Base-by-base conservation (phyloP, 2,888 invertebrate species). In the Dasysyrphus tricinctus region DNA sequence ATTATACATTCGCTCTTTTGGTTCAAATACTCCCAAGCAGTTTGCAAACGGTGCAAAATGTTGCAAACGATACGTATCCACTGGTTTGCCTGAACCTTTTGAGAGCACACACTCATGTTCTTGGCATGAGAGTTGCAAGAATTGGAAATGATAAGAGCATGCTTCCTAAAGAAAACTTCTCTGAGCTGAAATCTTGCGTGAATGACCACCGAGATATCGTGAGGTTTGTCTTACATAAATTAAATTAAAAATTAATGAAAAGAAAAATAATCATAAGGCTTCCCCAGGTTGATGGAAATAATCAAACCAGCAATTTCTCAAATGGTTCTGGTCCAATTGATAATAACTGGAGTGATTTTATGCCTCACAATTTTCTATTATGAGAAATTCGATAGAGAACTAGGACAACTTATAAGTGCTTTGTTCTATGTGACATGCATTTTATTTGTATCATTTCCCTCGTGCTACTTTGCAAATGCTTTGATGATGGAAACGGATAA, bases 291-390 rank as follows among this genome's bases (percentile, higher is more conserved):
- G 3, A 74, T 79, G 11, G 69, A 83, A 5, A 49, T 24, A 6
- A 63, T 74, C 0, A 69, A 42, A n/a, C 74, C 74, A 2, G 49
- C 47, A 3, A 63, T 83, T 32, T 54, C 61, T 0, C 37, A 32
- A n/a, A 39, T 61, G 2, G 61, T 79, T 9, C 4, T 82, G 5
- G 42, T 67, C 1, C 82, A 82, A 47, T 61, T 78, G 6, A 9
- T 67, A 3, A 39, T 74, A 11, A 82, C 78, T 7, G 82, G 73
- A 9, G 57, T 49, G 0, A 59, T 83, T 0, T 37, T 83, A 8
- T 83, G 82, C 6, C 19, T 79, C 6, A n/a, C 79, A 14, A 59
- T 54, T n/a, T 29, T 83, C n/a, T 42, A 79, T 42, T 83, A 57
- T 7, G 11, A 74, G 3, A 11, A 54, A 32, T 61, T 69, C 5